phyloP scores from a whole-genome alignment of 2,113 vertebrate genomes.

The Oryzias javanicus region DNA sequence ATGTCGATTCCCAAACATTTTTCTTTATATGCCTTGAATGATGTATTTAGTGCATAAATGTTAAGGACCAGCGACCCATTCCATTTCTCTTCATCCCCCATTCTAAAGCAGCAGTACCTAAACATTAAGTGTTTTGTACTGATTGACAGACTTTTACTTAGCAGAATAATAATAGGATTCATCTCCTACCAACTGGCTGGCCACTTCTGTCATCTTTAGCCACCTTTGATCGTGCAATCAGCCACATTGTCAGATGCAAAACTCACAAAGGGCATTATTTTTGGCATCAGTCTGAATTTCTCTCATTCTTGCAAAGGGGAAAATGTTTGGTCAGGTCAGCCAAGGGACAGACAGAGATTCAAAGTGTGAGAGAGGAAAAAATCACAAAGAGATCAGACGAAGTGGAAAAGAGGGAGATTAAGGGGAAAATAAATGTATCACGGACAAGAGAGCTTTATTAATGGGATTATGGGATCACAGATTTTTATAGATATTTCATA shows the following conservation, averaged over 20 bases:
- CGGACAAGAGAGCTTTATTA: constrained; percentile 86
- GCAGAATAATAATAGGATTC: constrained; percentile 43
- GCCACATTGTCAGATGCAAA: constrained; percentile 70
- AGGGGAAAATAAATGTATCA: constrained; percentile 86
- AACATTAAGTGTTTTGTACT: not conserved
- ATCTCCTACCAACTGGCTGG: constrained; percentile 23
- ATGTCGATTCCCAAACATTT: no score
- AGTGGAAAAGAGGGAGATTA: constrained; percentile 80
- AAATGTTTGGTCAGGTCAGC: constrained; percentile 82
- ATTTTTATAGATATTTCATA: constrained; percentile 76
- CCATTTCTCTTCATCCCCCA: no score
- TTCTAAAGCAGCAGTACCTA: not conserved
- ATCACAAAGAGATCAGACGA: constrained; percentile 56
- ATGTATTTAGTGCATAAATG: no score
- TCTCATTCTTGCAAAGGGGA: constrained; percentile 68
- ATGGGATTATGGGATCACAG: constrained; percentile 88
- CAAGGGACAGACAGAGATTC: constrained; percentile 81
- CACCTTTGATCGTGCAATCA: constrained; percentile 71
- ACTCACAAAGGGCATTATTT: constrained; percentile 73
- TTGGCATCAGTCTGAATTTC: constrained; percentile 77
- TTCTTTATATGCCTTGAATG: no score
- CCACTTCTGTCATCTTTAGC: constrained; percentile 65
- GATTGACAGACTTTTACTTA: constrained; percentile 21
- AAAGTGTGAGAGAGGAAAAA: constrained; percentile 69
- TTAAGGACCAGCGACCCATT: no score